Conservation (phyloP, 2,113 vertebrate genomes). For the Prionailurus bengalensis region DNA sequence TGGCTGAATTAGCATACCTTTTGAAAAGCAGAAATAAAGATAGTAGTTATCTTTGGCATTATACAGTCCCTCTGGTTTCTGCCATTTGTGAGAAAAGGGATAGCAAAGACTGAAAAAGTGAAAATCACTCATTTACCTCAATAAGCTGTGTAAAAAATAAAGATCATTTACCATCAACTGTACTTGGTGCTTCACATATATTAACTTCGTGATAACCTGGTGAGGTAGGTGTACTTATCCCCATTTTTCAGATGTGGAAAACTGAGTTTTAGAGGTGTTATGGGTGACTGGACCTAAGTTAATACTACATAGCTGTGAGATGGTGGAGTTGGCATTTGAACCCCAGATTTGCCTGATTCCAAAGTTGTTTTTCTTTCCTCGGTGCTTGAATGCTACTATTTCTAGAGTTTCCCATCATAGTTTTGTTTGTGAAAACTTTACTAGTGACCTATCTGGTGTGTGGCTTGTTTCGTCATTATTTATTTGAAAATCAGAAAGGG, state of each 20-base stretch:
- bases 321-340: not conserved
- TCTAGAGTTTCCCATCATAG: not conserved
- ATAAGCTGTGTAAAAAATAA: not conserved
- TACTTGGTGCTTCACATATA: not conserved
- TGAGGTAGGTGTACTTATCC: not conserved
- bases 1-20: not conserved
- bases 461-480: constrained; percentile 49
- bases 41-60: not conserved
- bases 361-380: not conserved
- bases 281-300: not conserved
- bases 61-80: not conserved
- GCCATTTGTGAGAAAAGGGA: not conserved
- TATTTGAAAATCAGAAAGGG: constrained; percentile 31
- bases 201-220: not conserved
- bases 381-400: not conserved
- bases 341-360: not conserved
- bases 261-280: not conserved
- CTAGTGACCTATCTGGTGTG: not conserved
- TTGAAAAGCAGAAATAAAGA: not conserved
- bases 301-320: not conserved
- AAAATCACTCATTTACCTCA: not conserved
- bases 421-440: constrained; percentile 52
- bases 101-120: not conserved
- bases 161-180: not conserved
- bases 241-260: not conserved